Percentiles rank a stretch among this genome's conserved stretches.
phyloP scores from a whole-genome alignment of 2,797 vertebrate genomes.

The Crypturellus tataupa region DNA sequence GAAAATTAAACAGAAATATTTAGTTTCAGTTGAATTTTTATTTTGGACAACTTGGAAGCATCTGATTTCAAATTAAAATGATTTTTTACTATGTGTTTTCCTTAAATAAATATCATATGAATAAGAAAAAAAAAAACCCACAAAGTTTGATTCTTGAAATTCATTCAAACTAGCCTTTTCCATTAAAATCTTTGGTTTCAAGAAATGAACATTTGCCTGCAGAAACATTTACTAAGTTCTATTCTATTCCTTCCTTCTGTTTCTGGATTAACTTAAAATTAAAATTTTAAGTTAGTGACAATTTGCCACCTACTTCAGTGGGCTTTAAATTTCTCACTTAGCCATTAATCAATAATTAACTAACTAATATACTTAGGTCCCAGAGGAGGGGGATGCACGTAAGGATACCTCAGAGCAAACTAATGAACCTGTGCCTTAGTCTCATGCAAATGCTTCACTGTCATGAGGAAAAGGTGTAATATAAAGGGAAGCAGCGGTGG shows the following conservation, averaged over 20 bases:
- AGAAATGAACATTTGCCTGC: neutral
- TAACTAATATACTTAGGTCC: neutral
- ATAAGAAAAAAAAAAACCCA: neutral
- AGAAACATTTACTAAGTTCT: neutral
- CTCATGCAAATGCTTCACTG: neutral
- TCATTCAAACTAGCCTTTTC: neutral
- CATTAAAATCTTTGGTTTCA: neutral
- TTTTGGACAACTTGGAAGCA: neutral
- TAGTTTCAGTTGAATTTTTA: neutral
- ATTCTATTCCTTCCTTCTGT: neutral
- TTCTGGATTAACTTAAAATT: neutral
- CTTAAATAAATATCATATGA: neutral
- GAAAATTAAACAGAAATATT: neutral
- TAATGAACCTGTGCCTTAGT: neutral
- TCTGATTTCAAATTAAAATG: neutral
- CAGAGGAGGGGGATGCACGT: neutral
- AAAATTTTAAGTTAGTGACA: neutral
- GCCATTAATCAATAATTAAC: slow-evolving; percentile 21
- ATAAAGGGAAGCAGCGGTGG: neutral
- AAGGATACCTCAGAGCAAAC: neutral
- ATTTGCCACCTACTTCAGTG: neutral
- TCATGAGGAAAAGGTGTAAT: neutral
- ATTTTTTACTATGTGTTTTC: neutral
- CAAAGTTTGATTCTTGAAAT: neutral
- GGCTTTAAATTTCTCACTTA: neutral